Base-by-base conservation (phyloP, 2,113 vertebrate species). In the Sitta europaea region DNA sequence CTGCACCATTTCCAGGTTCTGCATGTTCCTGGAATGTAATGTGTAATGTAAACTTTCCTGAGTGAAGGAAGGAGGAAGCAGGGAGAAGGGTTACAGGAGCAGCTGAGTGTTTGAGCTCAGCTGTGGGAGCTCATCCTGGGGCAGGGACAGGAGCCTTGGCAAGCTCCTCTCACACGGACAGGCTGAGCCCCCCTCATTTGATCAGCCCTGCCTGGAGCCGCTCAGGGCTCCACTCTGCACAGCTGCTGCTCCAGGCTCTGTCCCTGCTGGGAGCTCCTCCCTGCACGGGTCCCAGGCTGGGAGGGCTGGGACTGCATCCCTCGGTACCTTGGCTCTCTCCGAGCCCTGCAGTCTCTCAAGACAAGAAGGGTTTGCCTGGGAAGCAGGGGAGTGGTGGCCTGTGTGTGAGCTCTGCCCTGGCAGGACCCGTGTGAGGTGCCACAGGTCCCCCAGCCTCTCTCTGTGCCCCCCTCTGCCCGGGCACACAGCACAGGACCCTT, bases 81-180 rank as follows among this genome's bases (percentile, higher is more conserved):
- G 27, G 58, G 40, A 76, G 63, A 62, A 45, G 53, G 35, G 14
- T 31, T 43, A 4, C 4, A 51, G 67, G 78, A 25, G 51, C 36
- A 51, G 58, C 12, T 4, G 29, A 38, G 40, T 4, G 3, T 51
- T 29, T 38, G 50, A 38, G 31, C 42, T 47, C 42, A 21, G 51
- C 77, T 45, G 22, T 1, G 2, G 19, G 19, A 55, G 35, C 62
- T 83, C 0, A 0, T 79, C 67, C 53, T 17, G 29, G 35, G 0
- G 0, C 45, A 25, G 33, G 48, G 19, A 38, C 6, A 24, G 11
- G 33, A 51, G 35, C 55, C 36, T 40, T 31, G 35, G 24, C 21
- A 27, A 14, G 38, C 6, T 20, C n/a, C 70, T 20, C 23, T 25
- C 65, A 36, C 9, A 6, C 0, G 0, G 59, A 9, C 0, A 1